phyloP scores from a whole-genome alignment of 2,797 vertebrate genomes.

The Onychomys arenicola region DNA sequence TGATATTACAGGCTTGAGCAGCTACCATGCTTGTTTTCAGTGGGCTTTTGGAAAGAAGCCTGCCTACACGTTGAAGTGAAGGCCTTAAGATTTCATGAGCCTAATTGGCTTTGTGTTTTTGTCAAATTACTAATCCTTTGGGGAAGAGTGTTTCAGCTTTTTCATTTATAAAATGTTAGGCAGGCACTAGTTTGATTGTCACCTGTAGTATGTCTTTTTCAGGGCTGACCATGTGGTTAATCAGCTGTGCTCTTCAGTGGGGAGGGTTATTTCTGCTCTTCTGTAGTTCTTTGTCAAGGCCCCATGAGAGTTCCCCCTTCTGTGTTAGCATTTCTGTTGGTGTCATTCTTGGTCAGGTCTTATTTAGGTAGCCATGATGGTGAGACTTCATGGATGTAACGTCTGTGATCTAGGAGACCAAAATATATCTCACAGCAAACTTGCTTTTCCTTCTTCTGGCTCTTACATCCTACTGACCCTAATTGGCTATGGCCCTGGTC shows the following conservation, averaged over 20 bases:
- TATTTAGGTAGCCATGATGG: neutral
- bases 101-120: constrained; percentile 20
- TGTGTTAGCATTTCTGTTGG: neutral
- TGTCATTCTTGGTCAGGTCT: neutral
- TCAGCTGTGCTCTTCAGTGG: neutral
- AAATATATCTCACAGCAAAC: neutral
- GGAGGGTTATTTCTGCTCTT: neutral
- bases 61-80: neutral
- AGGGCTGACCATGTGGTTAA: neutral
- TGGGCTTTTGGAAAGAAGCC: neutral
- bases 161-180: neutral
- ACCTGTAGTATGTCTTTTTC: neutral
- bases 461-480: neutral
- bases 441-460: neutral
- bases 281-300: neutral
- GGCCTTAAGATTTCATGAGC: neutral
- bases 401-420: neutral
- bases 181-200: neutral
- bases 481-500: neutral
- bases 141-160: neutral
- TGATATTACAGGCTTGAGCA: neutral
- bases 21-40: neutral
- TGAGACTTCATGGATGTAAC: neutral
- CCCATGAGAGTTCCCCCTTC: neutral
- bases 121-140: neutral